Conservation (phyloP, 2,113 vertebrate genomes). For the Triplophysa tibetana region DNA sequence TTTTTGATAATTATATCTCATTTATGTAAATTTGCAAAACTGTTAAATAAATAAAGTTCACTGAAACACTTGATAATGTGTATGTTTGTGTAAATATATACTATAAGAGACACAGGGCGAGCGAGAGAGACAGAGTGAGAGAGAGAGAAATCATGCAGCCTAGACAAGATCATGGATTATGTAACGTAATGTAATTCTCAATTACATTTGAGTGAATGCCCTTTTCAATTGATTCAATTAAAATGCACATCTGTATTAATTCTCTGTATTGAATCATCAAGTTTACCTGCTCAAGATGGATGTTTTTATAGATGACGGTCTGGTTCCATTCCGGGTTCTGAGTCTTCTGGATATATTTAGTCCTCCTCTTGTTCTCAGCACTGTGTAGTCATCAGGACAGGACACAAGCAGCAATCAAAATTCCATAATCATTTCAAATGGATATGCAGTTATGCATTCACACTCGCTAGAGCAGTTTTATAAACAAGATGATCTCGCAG, state of each 20-base stretch:
- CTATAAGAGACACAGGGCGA: too few relatives aligned
- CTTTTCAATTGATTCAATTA: not conserved
- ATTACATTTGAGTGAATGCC: too few relatives aligned
- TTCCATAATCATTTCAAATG: not conserved
- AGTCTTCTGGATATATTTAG: conserved; percentile 93
- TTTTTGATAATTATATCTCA: too few relatives aligned
- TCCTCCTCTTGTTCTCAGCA: conserved; percentile 94
- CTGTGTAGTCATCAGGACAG: conserved; percentile 72
- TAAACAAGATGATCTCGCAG: conserved; percentile 15
- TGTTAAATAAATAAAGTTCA: too few relatives aligned
- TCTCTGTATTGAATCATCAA: not conserved
- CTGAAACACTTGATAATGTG: too few relatives aligned
- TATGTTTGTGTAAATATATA: too few relatives aligned
- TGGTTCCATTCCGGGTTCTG: conserved; percentile 99
- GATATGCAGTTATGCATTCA: not conserved
- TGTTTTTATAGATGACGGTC: conserved; percentile 99
- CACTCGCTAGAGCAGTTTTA: not conserved
- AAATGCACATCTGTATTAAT: not conserved
- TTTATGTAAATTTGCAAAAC: too few relatives aligned
- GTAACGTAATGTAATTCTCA: too few relatives aligned
- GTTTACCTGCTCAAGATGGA: conserved; percentile 92
- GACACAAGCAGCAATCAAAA: conserved; percentile 12
- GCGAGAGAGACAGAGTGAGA: too few relatives aligned
- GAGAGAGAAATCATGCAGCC: too few relatives aligned
- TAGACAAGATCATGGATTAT: too few relatives aligned